Base-by-base conservation (phyloP, 2,797 vertebrate species). In the Anguilla megastoma region DNA sequence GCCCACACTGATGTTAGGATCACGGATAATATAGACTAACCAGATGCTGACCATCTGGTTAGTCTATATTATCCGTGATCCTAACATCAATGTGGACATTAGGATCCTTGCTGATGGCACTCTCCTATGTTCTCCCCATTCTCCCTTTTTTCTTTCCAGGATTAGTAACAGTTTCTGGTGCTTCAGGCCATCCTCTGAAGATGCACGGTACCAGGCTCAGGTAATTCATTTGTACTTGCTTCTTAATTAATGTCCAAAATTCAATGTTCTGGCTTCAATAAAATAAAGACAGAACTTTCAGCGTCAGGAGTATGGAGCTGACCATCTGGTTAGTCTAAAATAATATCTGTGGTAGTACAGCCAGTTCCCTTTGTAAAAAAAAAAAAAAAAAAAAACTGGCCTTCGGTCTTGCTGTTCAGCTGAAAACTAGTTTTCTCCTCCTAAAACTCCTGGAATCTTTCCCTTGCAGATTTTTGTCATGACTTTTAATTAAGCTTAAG, bases 381-480 rank as follows among this genome's bases (percentile, higher is more conserved):
- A 45, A 45, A 4, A 41, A 41, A 41, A 45, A 36, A 36, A 36
- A 36, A 45, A 41, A 80, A 27, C 9, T 24, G 16, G 27, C 24
- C 14, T 56, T 58, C 52, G 30, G 27, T 16, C 79, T 21, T 16
- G 27, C 83, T 58, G 52, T 16, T 16, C n/a, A 8, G 50, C 79
- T 45, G 18, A 79, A 50, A 10, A 18, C 33, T 41, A 41, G 30
- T 41, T 36, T 76, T 74, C 33, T 33, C 66, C n/a, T 48, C 21
- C 5, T n/a, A n/a, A 48, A 48, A 83, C 82, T 94, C 94, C 94
- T 94, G 93, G 92, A 95, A 91, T 95, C 94, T 93, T 90, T 89
- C 87, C 92, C 94, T 94, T 94, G 93, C 90, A 84, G 85, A 30
- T 50, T 50, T 50, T n/a, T 56, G 10, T 21, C 14, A 24, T n/a